Evolutionary conservation across 1,140 invertebrate genomes (phyloP), one percentile per base, ranked within the genome.

Genomic region (Centruroides vittatus): DNA sequence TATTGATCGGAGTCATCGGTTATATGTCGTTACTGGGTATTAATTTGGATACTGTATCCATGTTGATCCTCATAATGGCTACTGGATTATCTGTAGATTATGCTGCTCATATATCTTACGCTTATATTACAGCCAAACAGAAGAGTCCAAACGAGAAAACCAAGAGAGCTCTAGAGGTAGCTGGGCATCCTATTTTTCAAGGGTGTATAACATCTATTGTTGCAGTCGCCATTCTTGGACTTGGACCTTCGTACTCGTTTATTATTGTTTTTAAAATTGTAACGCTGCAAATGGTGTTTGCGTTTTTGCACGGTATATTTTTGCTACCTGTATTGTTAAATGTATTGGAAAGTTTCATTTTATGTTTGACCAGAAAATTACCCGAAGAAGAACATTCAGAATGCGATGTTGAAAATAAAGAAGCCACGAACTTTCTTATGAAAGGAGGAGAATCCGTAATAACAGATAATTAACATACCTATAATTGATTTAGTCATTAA

Each of bases 41-140:
- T 0, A 93, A 90, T 70, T 76, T 98, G 48, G 93, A 96, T 73
- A 92, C 92, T 6, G 94, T 98, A 68, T 96, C 93, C 0, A 98
- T 97, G 93, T 95, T 98, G 47, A 96, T 97, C 69, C 78, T 98
- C 3, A 96, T 98, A 56, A 96, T 98, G 91, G 95, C 92, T 70
- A 94, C 97, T 50, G 94, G 94, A 52, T 97, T 97, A 75, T 94
- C 90, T 5, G 92, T 98, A 0, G 93, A 98, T 70, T 98, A 95
- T 71, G 93, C 91, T 0, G 93, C 93, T 5, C 93, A 98, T 69
- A 96, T 97, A 53, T 94, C 91, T 66, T 95, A 97, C 70, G 90
- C 90, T 0, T 53, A 34, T 8, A 53, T 53, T 53, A 34, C 51
- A 53, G 35, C 23, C 5, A 53, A 53, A 53, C 5, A 8, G 5